These are phyloP conservation scores for Cantharis flavilabris DNA, from an alignment of 2,888 invertebrate genomes.

Conservation along the genomic window DNA sequence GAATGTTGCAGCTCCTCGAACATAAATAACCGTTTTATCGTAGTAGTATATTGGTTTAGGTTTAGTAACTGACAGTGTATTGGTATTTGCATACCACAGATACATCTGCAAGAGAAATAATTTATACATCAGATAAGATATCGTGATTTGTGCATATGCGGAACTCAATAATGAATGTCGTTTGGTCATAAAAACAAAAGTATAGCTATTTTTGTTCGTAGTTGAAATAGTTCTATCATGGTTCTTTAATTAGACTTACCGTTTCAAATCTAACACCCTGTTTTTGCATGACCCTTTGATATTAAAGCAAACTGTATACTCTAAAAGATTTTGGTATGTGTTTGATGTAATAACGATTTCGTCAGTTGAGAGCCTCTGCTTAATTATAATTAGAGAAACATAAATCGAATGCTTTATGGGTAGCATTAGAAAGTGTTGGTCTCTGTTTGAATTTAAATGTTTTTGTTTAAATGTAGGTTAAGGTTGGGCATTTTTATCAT, in stretches of 20 bases:
- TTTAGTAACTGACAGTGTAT: slow-evolving; percentile 37
- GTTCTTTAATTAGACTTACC: slow-evolving; percentile 8
- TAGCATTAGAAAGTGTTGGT: neutral
- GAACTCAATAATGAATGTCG: slow-evolving; percentile 17
- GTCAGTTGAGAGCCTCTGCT: neutral
- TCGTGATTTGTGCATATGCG: slow-evolving; percentile 38
- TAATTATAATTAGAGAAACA: neutral
- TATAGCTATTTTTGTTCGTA: neutral
- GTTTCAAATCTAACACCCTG: slow-evolving; percentile 7
- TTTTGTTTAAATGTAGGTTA: neutral
- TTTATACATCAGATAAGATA: slow-evolving; percentile 42
- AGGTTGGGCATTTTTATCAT: neutral
- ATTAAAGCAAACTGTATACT: neutral
- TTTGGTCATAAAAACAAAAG: slow-evolving; percentile 14
- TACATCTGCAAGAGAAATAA: slow-evolving; percentile 40
- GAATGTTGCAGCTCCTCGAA: slow-evolving; percentile 36
- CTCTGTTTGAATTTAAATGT: neutral
- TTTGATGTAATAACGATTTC: neutral
- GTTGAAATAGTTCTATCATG: neutral
- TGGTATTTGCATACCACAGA: slow-evolving; percentile 36
- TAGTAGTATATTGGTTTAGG: slow-evolving; percentile 36
- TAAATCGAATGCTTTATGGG: neutral
- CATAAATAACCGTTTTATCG: slow-evolving; percentile 42
- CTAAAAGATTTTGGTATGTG: neutral
- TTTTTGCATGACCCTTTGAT: slow-evolving; percentile 3